These are phyloP conservation scores for Syngnathus typhle DNA, from an alignment of 2,113 vertebrate genomes.

Conservation along the genomic window DNA sequence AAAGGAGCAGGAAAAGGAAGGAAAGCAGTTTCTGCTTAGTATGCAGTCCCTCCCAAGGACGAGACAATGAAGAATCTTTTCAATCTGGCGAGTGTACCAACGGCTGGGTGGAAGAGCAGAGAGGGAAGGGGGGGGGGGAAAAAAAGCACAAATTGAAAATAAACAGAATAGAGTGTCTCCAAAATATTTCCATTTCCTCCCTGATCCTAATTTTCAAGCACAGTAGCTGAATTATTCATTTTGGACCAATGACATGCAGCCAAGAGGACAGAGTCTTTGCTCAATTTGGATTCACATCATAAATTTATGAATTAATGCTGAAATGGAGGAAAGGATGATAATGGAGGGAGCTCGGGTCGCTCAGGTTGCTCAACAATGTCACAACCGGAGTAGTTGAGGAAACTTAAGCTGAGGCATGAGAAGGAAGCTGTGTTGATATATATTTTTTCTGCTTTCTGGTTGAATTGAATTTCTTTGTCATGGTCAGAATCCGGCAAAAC, in stretches of 20 bases:
- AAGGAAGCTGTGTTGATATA: background rate
- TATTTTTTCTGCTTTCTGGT: background rate
- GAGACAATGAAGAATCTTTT: conserved; percentile 40
- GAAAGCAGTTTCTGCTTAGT: conserved; percentile 26
- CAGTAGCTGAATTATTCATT: conserved; percentile 62
- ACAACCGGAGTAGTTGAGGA: conserved; percentile 4
- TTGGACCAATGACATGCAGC: conserved; percentile 56
- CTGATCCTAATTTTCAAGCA: conserved; percentile 58
- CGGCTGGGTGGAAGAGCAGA: conserved; percentile 45
- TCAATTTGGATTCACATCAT: conserved; percentile 68
- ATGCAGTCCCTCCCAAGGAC: conserved; percentile 41
- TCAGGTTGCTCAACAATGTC: conserved; percentile 26
- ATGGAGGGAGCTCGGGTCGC: conserved; percentile 3
- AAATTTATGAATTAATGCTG: conserved; percentile 61
- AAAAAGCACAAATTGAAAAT: conserved; percentile 41
- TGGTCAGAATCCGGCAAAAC: background rate
- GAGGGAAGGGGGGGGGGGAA: conserved; percentile 17
- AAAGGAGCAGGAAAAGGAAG: conserved; percentile 4
- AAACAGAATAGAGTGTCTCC: conserved; percentile 42
- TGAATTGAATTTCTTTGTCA: background rate
- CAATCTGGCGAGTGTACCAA: conserved; percentile 27
- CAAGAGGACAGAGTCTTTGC: conserved; percentile 56
- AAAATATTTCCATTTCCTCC: conserved; percentile 48
- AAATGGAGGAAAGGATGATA: conserved; percentile 31
- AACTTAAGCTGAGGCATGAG: background rate